Evolutionary conservation across 2,113 vertebrate genomes (phyloP), one percentile per base, ranked within the genome.

Genomic region (Syngnathus scovelli): DNA sequence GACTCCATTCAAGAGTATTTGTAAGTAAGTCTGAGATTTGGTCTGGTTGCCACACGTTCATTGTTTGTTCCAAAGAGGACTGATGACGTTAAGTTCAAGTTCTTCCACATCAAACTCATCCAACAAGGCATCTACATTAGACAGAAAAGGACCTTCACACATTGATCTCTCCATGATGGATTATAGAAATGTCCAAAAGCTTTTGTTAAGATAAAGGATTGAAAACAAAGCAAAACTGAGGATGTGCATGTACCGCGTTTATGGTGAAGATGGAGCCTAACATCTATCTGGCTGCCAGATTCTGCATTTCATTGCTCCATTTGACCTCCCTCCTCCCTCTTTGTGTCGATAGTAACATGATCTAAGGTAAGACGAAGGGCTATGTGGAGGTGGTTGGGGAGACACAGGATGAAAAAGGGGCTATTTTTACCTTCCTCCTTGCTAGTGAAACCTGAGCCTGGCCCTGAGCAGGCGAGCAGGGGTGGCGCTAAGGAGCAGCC

Each of bases 391-490:
- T 75, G 82, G 68, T 84, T 78, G 65, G 80, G 81, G 77, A 82
- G 80, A 71, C 77, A 71, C 76, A 79, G 71, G 74, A 79, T 64
- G 77, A 82, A 58, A 64, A 68, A 69, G 80, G 79, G 87, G 83
- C 76, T 90, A 89, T 87, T 91, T 90, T 91, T 90, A 87, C 85
- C 83, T 74, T 78, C 75, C 76, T 84, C 74, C 83, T 85, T 71
- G 80, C 85, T 76, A 83, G 79, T 88, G 88, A 91, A 90, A 91
- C 88, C 84, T 79, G 88, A 92, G 86, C 87, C 85, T 91, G 87
- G 86, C 89, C 89, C 88, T 85, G 68, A 84, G 90, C 89, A 85
- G 85, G 84, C 82, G 85, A 87, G 86, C 84, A 86, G 83, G 77
- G 87, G 81, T 78, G 80, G 85, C 73, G 72, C 77, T 77, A 71